These are phyloP conservation scores for Cyprinodon brontotheroides DNA, from an alignment of 2,113 vertebrate species.

Conservation along the genomic window DNA sequence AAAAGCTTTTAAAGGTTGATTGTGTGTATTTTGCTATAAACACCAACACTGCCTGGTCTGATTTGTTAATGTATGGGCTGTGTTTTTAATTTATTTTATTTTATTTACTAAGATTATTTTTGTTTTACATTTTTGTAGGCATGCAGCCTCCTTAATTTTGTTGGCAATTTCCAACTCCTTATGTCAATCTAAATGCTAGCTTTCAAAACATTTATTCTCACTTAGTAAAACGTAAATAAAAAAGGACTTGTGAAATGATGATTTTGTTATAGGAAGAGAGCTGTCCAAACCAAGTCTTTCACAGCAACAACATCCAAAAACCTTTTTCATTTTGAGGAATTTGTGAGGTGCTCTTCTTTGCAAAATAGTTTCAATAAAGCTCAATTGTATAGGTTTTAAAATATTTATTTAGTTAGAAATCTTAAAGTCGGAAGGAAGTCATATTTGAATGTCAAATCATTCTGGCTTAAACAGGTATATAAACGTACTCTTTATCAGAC, in stretches of 20 bases:
- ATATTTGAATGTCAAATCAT: no score
- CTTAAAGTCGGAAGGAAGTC: no score
- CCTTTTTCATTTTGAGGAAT: not conserved
- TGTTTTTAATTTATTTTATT: not conserved
- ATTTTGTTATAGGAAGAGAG: not conserved
- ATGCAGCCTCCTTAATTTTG: not conserved
- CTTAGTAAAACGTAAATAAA: not conserved
- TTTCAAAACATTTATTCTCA: not conserved
- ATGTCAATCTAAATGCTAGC: not conserved
- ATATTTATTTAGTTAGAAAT: no score
- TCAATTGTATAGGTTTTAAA: no score
- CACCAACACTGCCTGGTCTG: slow-evolving; percentile 22
- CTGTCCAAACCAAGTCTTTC: not conserved
- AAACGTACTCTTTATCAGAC: no score
- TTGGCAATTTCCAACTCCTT: not conserved
- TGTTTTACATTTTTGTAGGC: slow-evolving; percentile 5
- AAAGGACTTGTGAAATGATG: not conserved
- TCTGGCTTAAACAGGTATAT: no score
- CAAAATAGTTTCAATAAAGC: no score
- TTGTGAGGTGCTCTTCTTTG: no score
- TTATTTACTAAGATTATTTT: not conserved
- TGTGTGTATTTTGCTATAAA: slow-evolving; percentile 37
- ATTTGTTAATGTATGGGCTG: slow-evolving; percentile 19
- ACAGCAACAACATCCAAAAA: not conserved
- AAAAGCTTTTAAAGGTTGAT: slow-evolving; percentile 23